Evolutionary conservation across 2,888 invertebrate species (phyloP).

Genomic region (Microctonus brassicae): DNA sequence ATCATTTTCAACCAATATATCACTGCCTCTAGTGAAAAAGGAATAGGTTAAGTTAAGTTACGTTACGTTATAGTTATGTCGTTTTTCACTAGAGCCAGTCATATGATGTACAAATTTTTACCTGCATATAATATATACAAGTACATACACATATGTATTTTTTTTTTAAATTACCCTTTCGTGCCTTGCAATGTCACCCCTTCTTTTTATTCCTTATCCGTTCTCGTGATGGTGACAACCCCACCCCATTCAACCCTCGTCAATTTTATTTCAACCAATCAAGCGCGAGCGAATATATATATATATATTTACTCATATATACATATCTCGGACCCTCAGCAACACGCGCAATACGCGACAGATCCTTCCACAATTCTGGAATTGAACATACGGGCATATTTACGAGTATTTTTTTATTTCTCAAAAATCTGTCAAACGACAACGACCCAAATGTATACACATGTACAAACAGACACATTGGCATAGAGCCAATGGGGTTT

Average conservation of each 20-base stretch:
- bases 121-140: not conserved
- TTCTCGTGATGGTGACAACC: conserved; percentile 38
- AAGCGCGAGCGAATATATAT: conserved; percentile 32
- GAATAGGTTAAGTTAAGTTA: no score
- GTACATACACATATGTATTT: not conserved
- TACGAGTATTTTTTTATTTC: conserved; percentile 51
- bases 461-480: conserved; percentile 28
- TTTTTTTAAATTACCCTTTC: conserved; percentile 29
- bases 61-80: no score
- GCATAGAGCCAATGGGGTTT: not conserved
- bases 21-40: no score
- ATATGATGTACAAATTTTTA: not conserved
- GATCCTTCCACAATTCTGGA: conserved; percentile 54
- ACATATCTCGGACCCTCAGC: conserved; percentile 1
- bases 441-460: conserved; percentile 31
- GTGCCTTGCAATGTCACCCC: conserved; percentile 28
- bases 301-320: no score
- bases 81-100: no score
- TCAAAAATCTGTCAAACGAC: conserved; percentile 62
- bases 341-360: conserved; percentile 5
- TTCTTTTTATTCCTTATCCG: conserved; percentile 15
- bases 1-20: not conserved
- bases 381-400: conserved; percentile 67
- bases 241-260: conserved; percentile 30
- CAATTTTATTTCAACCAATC: conserved; percentile 32